Evolutionary conservation across 2,888 invertebrate genomes (phyloP).

Genomic region (Hololepta plana): DNA sequence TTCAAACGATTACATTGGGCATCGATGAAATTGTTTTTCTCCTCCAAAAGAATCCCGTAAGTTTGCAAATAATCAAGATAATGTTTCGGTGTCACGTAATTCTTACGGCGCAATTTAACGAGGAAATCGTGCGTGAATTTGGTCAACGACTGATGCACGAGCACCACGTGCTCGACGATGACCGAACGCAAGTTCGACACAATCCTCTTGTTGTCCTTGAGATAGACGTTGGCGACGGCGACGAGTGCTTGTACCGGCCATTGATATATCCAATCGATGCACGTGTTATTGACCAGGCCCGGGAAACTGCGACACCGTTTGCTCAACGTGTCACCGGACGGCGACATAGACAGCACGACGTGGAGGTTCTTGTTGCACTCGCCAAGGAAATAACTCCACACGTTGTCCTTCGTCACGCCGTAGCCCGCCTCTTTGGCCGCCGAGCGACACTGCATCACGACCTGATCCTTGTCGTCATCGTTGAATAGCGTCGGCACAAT

Average conservation of each 20-base stretch:
- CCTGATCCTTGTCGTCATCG: conserved; percentile 76
- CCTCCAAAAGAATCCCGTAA: conserved; percentile 57
- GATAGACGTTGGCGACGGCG: conserved; percentile 71
- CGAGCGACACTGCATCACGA: conserved; percentile 50
- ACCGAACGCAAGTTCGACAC: conserved; percentile 31
- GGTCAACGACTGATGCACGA: conserved; percentile 62
- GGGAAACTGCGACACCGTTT: conserved; percentile 82
- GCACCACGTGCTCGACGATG: conserved; percentile 71
- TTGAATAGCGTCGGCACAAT: conserved; percentile 72
- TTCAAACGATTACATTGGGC: conserved; percentile 49
- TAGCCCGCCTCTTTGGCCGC: conserved; percentile 52
- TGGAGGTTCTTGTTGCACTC: conserved; percentile 71
- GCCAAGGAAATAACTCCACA: conserved; percentile 71
- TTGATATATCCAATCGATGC: conserved; percentile 86
- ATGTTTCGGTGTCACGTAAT: conserved; percentile 84
- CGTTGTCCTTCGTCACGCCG: conserved; percentile 58
- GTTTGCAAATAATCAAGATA: conserved; percentile 74
- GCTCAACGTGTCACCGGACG: conserved; percentile 63
- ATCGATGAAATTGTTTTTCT: conserved; percentile 42
- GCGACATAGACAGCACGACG: conserved; percentile 82
- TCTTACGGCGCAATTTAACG: conserved; percentile 54
- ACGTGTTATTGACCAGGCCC: conserved; percentile 79
- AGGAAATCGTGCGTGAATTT: conserved; percentile 55
- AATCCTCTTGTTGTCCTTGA: conserved; percentile 41
- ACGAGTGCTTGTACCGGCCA: conserved; percentile 83